Evolutionary conservation across 2,797 vertebrate genomes (phyloP).

Genomic region (Pseudocheirus occidentalis): DNA sequence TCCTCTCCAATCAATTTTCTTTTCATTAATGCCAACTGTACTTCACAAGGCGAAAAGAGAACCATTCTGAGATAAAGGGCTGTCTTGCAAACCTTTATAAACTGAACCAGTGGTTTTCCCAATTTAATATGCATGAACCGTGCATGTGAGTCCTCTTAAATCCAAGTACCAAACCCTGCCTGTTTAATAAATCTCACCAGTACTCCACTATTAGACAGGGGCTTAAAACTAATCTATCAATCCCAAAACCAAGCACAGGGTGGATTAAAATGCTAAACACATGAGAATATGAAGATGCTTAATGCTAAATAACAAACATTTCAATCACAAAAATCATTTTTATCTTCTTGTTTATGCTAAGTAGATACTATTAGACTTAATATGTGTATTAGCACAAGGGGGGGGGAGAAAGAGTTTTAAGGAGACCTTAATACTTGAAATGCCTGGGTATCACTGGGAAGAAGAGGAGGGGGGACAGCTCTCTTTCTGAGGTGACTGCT

Average conservation of each 20-base stretch:
- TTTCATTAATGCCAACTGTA: slow-evolving; percentile 78
- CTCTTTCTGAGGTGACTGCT: slow-evolving; percentile 36
- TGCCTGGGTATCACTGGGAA: slow-evolving; percentile 54
- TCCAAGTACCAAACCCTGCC: slow-evolving; percentile 86
- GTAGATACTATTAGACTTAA: slow-evolving; percentile 88
- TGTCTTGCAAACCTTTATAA: slow-evolving; percentile 81
- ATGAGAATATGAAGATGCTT: slow-evolving; percentile 85
- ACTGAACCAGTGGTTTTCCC: slow-evolving; percentile 82
- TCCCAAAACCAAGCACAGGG: slow-evolving; percentile 88
- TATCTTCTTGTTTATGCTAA: slow-evolving; percentile 89
- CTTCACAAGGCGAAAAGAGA: slow-evolving; percentile 78
- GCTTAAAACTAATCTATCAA: slow-evolving; percentile 91
- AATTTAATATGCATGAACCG: slow-evolving; percentile 86
- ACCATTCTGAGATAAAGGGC: slow-evolving; percentile 82
- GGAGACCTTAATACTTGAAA: slow-evolving; percentile 81
- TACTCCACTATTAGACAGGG: slow-evolving; percentile 88
- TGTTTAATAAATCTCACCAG: slow-evolving; percentile 88
- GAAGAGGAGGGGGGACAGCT: not conserved
- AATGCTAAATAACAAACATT: slow-evolving; percentile 89
- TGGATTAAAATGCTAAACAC: slow-evolving; percentile 89
- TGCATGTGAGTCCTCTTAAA: slow-evolving; percentile 85
- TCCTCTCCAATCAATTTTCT: slow-evolving; percentile 74
- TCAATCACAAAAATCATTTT: slow-evolving; percentile 88
- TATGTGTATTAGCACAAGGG: slow-evolving; percentile 86
- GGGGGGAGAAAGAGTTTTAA: slow-evolving; percentile 80